A percentile compares a stretch with the other conserved stretches of the same genome.
These are phyloP conservation scores for Pelusios castaneus DNA, from an alignment of 2,113 vertebrate species.

Conservation along the genomic window DNA sequence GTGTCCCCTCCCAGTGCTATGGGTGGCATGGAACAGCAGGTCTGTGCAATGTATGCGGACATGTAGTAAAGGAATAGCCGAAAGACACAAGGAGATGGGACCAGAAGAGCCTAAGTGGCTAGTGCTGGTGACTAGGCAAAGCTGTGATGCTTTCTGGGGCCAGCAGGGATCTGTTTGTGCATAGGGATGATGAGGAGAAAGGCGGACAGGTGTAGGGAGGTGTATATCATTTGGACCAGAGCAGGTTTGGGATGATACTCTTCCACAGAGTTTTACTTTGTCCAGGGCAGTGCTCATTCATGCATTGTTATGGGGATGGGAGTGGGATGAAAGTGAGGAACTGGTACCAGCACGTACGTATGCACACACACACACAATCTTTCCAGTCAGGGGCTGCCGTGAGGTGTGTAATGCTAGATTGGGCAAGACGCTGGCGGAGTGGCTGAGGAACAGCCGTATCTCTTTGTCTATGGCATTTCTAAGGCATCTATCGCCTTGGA, in stretches of 20 bases:
- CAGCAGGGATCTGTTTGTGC: not conserved
- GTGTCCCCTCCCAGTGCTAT: not conserved
- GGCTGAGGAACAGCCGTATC: not conserved
- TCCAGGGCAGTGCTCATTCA: not conserved
- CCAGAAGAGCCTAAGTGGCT: not conserved
- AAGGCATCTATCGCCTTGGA: not conserved
- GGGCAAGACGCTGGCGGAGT: not conserved
- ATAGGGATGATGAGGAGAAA: not conserved
- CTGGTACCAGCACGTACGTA: not conserved
- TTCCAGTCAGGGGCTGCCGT: not conserved
- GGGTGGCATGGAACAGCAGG: constrained; percentile 25
- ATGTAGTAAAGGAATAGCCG: not conserved
- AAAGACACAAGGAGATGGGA: not conserved
- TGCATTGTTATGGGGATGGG: not conserved
- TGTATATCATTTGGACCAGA: not conserved
- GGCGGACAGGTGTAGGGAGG: not conserved
- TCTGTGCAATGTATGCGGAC: constrained; percentile 29
- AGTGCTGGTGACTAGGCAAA: rapidly evolving
- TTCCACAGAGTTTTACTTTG: not conserved
- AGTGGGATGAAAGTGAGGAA: not conserved
- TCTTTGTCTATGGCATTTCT: not conserved
- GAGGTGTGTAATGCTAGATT: too few relatives aligned
- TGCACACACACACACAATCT: not conserved
- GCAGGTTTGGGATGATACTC: not conserved
- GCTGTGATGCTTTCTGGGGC: not conserved